Evolutionary conservation across 1,140 invertebrate genomes (phyloP).

Genomic region (Bradysia coprophila): DNA sequence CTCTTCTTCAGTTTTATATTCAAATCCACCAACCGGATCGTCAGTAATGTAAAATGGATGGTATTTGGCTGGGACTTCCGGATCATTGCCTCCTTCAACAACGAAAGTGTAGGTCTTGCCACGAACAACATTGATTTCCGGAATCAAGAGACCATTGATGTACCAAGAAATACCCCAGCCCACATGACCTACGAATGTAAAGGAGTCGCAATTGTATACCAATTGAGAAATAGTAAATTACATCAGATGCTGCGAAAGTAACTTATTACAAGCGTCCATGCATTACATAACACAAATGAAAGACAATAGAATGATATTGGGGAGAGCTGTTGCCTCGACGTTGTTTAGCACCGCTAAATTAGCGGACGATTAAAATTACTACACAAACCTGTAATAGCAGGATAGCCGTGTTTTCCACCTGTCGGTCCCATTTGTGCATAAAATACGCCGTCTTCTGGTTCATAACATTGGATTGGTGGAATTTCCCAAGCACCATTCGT

Average conservation of each 20-base stretch:
- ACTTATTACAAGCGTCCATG: no score
- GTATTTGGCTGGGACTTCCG: conserved; percentile 59
- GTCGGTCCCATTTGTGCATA: conserved; percentile 84
- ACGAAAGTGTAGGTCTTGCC: conserved; percentile 83
- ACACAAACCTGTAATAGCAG: conserved; percentile 58
- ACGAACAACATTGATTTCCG: conserved; percentile 79
- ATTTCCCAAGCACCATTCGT: conserved; percentile 56
- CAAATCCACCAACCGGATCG: conserved; percentile 76
- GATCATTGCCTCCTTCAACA: conserved; percentile 68
- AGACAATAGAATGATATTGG: no score
- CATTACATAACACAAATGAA: no score
- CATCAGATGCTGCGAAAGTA: no score
- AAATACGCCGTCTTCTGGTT: conserved; percentile 76
- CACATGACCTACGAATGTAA: conserved; percentile 47
- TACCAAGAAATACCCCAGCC: conserved; percentile 85
- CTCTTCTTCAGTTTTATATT: conserved; percentile 68
- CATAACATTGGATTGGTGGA: conserved; percentile 69
- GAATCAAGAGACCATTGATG: conserved; percentile 85
- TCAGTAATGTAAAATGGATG: conserved; percentile 94
- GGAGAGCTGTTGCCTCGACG: no score
- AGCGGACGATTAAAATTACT: conserved; percentile 2
- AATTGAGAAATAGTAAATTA: no score
- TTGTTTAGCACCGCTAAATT: no score
- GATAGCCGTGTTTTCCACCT: conserved; percentile 69
- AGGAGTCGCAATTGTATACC: no score